phyloP scores from a whole-genome alignment of 2,797 vertebrate species.

The Notoglanidium macrostoma region DNA sequence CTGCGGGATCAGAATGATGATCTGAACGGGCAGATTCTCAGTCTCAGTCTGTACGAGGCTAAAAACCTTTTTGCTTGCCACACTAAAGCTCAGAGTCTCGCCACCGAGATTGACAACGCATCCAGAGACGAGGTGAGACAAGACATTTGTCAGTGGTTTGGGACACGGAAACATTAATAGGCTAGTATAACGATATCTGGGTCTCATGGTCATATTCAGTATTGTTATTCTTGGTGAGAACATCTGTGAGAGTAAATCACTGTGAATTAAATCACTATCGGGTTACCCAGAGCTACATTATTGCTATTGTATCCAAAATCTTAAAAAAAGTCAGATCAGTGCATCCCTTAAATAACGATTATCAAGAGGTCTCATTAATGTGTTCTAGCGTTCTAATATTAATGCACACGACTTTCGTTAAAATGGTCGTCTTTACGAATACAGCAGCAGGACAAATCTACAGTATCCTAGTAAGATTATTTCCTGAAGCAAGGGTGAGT shows the following conservation, averaged over 20 bases:
- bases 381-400: background rate
- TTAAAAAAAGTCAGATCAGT: background rate
- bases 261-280: background rate
- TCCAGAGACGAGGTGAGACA: conserved; percentile 90
- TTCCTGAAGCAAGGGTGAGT: background rate
- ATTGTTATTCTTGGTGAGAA: background rate
- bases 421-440: background rate
- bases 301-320: background rate
- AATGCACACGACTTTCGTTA: too few relatives aligned
- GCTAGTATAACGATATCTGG: background rate
- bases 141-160: too few relatives aligned
- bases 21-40: conserved; percentile 94
- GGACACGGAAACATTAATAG: background rate
- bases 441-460: background rate
- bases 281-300: background rate
- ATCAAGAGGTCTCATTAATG: background rate
- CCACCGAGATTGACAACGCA: conserved; percentile 96
- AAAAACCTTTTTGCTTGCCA: conserved; percentile 93
- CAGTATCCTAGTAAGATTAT: background rate
- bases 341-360: background rate
- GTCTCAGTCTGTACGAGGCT: conserved; percentile 94
- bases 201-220: background rate
- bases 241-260: background rate
- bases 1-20: conserved; percentile 96
- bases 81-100: conserved; percentile 95